Evolutionary conservation across 2,888 invertebrate species (phyloP).

Genomic region (Plebejus anna): DNA sequence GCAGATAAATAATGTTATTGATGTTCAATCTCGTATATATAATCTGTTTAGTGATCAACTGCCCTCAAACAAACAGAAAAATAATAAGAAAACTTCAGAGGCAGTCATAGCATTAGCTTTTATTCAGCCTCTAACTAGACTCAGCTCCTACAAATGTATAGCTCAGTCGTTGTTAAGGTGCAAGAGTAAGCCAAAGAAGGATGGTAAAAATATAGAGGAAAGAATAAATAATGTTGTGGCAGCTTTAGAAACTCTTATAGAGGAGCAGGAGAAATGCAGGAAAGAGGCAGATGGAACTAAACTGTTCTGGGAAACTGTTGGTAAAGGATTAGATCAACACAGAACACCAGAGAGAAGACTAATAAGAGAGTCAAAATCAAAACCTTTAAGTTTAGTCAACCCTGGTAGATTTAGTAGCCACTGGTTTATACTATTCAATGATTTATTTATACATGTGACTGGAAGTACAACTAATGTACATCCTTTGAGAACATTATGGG

Average conservation of each 20-base stretch:
- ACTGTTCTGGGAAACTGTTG: conserved; percentile 86
- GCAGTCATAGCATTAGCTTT: conserved; percentile 80
- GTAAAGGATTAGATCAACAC: conserved; percentile 82
- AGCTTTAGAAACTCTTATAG: conserved; percentile 82
- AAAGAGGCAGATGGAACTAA: conserved; percentile 85
- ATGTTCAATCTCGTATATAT: conserved; percentile 78
- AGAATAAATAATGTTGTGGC: conserved; percentile 78
- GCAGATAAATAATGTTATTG: conserved; percentile 82
- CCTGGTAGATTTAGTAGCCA: conserved; percentile 87
- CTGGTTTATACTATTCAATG: conserved; percentile 90
- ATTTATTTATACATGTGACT: conserved; percentile 87
- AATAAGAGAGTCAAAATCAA: conserved; percentile 86
- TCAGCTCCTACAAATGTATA: conserved; percentile 82
- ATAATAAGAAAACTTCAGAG: conserved; percentile 78
- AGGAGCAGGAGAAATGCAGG: conserved; percentile 81
- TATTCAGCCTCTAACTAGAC: conserved; percentile 80
- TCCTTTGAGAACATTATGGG: conserved; percentile 88
- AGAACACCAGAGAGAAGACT: conserved; percentile 85
- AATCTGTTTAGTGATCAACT: conserved; percentile 79
- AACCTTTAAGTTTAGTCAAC: conserved; percentile 84
- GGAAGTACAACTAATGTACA: conserved; percentile 84
- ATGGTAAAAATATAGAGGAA: conserved; percentile 68
- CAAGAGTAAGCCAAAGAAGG: conserved; percentile 64
- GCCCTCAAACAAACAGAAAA: conserved; percentile 75
- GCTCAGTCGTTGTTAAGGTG: conserved; percentile 77